Evolutionary conservation across 37 sponge, comb jelly and placozoan genomes (phyloP), one percentile per base, ranked within the genome.

Genomic region (Ianthella basta): DNA sequence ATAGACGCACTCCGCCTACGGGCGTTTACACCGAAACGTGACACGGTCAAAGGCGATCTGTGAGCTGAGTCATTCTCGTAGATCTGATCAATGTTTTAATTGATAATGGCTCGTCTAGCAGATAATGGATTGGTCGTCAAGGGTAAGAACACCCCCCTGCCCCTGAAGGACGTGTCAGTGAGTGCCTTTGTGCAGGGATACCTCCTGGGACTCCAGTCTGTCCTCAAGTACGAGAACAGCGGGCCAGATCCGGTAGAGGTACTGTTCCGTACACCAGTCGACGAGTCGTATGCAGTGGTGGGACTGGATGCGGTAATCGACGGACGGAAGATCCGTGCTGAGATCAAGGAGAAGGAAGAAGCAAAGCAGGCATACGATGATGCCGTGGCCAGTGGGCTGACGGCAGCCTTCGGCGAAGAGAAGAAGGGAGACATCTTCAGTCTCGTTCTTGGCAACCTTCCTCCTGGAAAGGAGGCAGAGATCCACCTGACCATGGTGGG

Each of bases 401-500:
- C 92, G 78, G 96, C 96, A 41, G 90, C 87, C 0, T 55, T 88
- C 6, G 92, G 59, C 13, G 91, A 95, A 60, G 90, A 95, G 70
- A 85, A 88, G 72, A 55, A 69, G 0, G 87, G 86, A 50, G 96
- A 95, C 84, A 92, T 95, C 27, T 86, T 95, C 82, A 89, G 88
- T 64, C 79, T 94, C 37, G 61, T 72, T 55, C 89, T 94, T 15
- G 94, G 94, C 24, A 94, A 94, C 55, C 89, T 94, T 21, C 91
- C 94, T 65, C 88, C 91, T 19, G 56, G 80, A 24, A 79, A 65
- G 33, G 83, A 86, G 13, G 94, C 91, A 25, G 70, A 89, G 63
- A 16, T 94, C 44, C 56, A 78, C 53, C 72, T 94, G 21, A 83
- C 84, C 54, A 69, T 84, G 79, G 61, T 55, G 10, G 20, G 79